Conservation (phyloP, 2,888 invertebrate species). For the Pollenia labialis region DNA sequence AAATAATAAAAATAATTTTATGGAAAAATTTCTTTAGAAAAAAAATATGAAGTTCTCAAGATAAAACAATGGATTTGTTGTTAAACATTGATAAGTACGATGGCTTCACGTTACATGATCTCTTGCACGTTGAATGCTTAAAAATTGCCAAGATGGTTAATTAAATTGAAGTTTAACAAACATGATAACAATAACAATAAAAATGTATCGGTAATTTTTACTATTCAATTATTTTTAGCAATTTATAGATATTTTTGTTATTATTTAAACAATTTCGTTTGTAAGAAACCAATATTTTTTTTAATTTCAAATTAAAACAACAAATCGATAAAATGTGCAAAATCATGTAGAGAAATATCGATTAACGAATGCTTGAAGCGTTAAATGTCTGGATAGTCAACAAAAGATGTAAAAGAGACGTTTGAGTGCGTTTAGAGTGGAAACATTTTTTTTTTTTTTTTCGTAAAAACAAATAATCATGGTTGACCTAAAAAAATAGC, state of each 20-base stretch:
- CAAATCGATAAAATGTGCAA: slow-evolving; percentile 41
- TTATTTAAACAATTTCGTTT: not conserved
- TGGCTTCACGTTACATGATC: no score
- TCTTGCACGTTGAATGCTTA: not conserved
- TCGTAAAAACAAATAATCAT: slow-evolving; percentile 5
- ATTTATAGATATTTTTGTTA: not conserved
- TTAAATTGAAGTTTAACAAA: slow-evolving; percentile 38
- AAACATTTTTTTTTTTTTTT: not conserved
- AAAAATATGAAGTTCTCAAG: no score
- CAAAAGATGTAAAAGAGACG: slow-evolving; percentile 6
- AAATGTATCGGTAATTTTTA: not conserved
- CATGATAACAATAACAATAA: not conserved
- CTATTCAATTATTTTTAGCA: not conserved
- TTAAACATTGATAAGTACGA: no score
- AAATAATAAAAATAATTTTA: no score
- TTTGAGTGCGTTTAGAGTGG: not conserved
- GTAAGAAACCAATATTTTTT: not conserved
- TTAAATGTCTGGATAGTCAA: slow-evolving; percentile 5
- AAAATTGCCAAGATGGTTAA: slow-evolving; percentile 3
- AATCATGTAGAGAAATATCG: slow-evolving; percentile 46
- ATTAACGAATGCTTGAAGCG: slow-evolving; percentile 18
- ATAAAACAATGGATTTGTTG: no score
- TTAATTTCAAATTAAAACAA: not conserved
- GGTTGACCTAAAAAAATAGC: slow-evolving; percentile 45
- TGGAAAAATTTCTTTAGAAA: no score